Base-by-base conservation (phyloP, 2,888 invertebrate species). In the Drosophila acutilabella region DNA sequence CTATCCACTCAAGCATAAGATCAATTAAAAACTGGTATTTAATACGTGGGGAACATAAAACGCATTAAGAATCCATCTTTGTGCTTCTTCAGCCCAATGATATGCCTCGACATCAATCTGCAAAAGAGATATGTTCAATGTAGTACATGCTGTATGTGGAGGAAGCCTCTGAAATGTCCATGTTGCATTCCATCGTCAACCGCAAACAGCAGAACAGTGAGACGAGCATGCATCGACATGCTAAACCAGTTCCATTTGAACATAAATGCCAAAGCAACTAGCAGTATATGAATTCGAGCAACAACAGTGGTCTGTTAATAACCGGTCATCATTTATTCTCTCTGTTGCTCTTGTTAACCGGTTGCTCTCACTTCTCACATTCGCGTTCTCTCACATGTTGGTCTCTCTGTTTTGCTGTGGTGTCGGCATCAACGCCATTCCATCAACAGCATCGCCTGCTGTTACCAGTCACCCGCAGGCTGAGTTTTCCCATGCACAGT, bases 11-110 rank as follows among this genome's bases (percentile, higher is more conserved):
- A 62, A 40, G 62, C 26, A 62, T 20, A 57, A 13, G 58, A 78
- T 76, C 75, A 79, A 76, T 76, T 79, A 78, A 76, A 65, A 79
- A 70, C 79, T 50, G 65, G 79, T 75, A 79, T 79, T 70, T 65
- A 70, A 65, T 79, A 79, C 52, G 18, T 20, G 13, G 64, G 60
- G 57, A 78, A 74, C 70, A 78, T 58, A 30, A 75, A 68, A 74
- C 70, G 75, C 70, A 78, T 75, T 79, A 64, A 76, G 79, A 76
- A 76, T 76, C 76, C 76, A 65, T 70, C 54, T 64, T 58, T 69
- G 47, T 74, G 75, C 56, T 36, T 44, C 44, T 36, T 48, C 44
- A 51, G 50, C 57, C 73, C 78, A 60, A 57, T 72, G 58, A 74
- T 76, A 60, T 57, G 72, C 50, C 51, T 14, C 75, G 75, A 65